A percentile compares a stretch with the other conserved stretches of the same genome.
Conservation (phyloP, 2,797 vertebrate genomes). For the Salmo trutta region DNA sequence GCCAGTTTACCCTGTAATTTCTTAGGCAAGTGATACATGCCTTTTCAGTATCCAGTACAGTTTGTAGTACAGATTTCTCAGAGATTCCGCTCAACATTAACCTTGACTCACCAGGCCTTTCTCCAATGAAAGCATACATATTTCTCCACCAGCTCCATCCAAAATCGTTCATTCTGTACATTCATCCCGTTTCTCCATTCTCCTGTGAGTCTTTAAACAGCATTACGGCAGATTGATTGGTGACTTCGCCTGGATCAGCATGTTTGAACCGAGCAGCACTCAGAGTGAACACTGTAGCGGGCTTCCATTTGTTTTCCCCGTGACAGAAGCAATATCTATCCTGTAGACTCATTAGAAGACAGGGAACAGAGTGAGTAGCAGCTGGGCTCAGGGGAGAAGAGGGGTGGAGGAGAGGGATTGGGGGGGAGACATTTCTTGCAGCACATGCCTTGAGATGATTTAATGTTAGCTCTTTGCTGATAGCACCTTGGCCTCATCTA, state of each 20-base stretch:
- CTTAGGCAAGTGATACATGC: not conserved
- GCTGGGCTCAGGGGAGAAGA: slow-evolving; percentile 1
- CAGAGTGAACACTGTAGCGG: slow-evolving; percentile 1
- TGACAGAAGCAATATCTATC: slow-evolving; percentile 22
- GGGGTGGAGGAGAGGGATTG: not conserved
- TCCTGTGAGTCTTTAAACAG: slow-evolving; percentile 6
- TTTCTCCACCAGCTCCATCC: slow-evolving; percentile 1
- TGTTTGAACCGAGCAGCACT: slow-evolving; percentile 7
- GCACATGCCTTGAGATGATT: not conserved
- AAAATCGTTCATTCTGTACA: not conserved
- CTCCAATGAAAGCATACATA: not conserved
- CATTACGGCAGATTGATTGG: slow-evolving; percentile 14
- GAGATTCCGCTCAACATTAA: not conserved
- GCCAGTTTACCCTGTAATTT: not conserved
- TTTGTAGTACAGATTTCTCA: not conserved
- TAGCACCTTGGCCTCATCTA: slow-evolving; percentile 2
- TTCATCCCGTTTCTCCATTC: slow-evolving; percentile 3
- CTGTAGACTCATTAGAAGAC: slow-evolving; percentile 17
- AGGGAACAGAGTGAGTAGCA: slow-evolving; percentile 10
- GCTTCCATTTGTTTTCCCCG: slow-evolving; percentile 3
- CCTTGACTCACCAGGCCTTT: not conserved
- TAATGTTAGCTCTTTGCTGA: slow-evolving; percentile 3
- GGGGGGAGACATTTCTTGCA: not conserved
- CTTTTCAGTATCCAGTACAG: not conserved
- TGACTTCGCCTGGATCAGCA: slow-evolving; percentile 19